phyloP scores from a whole-genome alignment of 2,888 invertebrate genomes.

The Graphium colonna region DNA sequence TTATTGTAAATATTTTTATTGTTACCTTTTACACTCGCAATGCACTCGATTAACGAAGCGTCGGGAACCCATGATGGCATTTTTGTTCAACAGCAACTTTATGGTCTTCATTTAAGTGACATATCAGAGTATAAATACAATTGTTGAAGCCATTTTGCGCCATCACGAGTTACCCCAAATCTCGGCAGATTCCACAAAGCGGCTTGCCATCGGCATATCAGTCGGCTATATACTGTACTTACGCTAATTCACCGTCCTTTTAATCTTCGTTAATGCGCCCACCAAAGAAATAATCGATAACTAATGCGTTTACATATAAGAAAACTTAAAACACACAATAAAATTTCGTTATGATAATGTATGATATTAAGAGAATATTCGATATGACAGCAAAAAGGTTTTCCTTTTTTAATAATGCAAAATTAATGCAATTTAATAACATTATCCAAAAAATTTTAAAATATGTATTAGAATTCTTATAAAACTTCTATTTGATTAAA shows the following conservation, averaged over 20 bases:
- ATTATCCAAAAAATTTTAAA: no score
- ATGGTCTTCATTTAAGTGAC: no score
- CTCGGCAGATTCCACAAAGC: conserved; percentile 56
- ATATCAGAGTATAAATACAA: no score
- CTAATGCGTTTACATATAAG: not conserved
- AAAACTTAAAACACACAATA: not conserved
- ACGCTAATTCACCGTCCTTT: conserved; percentile 46
- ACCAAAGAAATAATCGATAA: conserved; percentile 7
- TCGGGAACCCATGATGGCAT: conserved; percentile 45
- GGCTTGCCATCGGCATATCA: conserved; percentile 53
- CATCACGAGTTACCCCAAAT: conserved; percentile 49
- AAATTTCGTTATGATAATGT: no score
- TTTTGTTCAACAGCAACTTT: conserved; percentile 7
- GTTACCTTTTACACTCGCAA: conserved; percentile 70
- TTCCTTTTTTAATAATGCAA: no score
- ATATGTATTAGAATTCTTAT: no score
- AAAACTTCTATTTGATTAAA: no score
- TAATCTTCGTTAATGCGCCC: conserved; percentile 22
- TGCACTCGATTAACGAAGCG: conserved; percentile 57
- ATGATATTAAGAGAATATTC: no score
- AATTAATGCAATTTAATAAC: no score
- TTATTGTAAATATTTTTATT: conserved; percentile 79
- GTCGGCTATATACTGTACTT: conserved; percentile 65
- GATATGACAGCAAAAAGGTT: no score
- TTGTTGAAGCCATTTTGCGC: no score